Evolutionary conservation across 2,888 invertebrate species (phyloP).

Genomic region (Mesorhabditis sp.): DNA sequence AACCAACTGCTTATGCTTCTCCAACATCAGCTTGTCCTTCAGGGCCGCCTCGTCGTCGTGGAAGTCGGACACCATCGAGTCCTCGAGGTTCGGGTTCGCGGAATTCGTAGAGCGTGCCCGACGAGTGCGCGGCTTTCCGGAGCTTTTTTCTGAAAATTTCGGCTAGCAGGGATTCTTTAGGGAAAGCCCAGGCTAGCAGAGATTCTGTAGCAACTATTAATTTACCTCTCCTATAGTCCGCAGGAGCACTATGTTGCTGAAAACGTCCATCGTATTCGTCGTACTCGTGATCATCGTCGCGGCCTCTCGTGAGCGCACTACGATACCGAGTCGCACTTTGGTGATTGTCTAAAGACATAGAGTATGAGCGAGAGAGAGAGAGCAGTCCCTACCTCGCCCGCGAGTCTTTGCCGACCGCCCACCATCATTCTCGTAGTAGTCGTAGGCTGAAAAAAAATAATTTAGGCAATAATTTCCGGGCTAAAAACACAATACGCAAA

Average conservation of each 20-base stretch:
- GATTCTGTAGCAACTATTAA: too few species aligned
- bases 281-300: constrained; percentile 4
- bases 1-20: constrained; percentile 38
- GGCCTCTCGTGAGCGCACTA: too few species aligned
- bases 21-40: constrained; percentile 30
- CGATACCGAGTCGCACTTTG: too few species aligned
- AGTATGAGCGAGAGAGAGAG: background rate
- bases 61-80: constrained; percentile 21
- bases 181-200: too few species aligned
- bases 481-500: too few species aligned
- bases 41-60: constrained; percentile 27
- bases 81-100: background rate
- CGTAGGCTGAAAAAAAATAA: constrained; percentile 2
- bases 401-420: constrained; percentile 5
- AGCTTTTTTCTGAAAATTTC: background rate
- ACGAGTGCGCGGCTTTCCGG: background rate
- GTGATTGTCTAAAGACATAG: background rate
- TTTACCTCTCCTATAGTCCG: background rate
- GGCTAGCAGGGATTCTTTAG: background rate
- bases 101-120: background rate
- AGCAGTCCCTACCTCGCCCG: background rate
- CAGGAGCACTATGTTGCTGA: background rate
- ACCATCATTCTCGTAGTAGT: background rate
- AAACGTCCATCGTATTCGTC: constrained; percentile 10
- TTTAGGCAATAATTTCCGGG: too few species aligned